Evolutionary conservation across 2,797 vertebrate genomes (phyloP).

Genomic region (Periophthalmus magnuspinnatus): DNA sequence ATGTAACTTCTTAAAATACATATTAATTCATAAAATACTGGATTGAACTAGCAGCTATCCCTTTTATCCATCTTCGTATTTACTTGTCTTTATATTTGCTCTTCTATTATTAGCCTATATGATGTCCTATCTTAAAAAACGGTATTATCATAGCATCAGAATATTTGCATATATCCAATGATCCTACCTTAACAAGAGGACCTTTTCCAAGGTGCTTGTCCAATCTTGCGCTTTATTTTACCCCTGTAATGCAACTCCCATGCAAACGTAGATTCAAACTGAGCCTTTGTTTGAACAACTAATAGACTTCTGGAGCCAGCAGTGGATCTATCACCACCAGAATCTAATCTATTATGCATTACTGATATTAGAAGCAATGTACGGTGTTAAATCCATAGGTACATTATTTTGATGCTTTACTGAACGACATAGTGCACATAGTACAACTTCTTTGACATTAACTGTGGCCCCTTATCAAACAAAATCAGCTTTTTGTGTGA

Average conservation of each 20-base stretch:
- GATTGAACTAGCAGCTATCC: too few relatives aligned
- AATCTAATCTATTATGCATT: conserved; percentile 14
- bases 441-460: conserved; percentile 5
- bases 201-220: background rate
- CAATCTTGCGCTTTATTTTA: background rate
- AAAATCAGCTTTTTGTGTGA: conserved; percentile 13
- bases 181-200: background rate
- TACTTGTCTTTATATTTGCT: background rate
- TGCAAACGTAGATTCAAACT: background rate
- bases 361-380: conserved; percentile 15
- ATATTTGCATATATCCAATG: too few relatives aligned
- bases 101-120: background rate
- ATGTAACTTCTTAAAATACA: background rate
- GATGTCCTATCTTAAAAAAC: background rate
- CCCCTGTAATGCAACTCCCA: background rate
- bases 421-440: background rate
- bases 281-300: background rate
- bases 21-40: too few relatives aligned
- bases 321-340: conserved; percentile 4
- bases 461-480: conserved; percentile 13
- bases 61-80: background rate
- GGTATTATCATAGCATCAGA: too few relatives aligned
- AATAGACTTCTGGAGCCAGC: background rate
- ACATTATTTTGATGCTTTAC: conserved; percentile 11
- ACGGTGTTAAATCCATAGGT: conserved; percentile 12